Conservation (phyloP, 2,113 vertebrate species). For the Furnarius figulus region DNA sequence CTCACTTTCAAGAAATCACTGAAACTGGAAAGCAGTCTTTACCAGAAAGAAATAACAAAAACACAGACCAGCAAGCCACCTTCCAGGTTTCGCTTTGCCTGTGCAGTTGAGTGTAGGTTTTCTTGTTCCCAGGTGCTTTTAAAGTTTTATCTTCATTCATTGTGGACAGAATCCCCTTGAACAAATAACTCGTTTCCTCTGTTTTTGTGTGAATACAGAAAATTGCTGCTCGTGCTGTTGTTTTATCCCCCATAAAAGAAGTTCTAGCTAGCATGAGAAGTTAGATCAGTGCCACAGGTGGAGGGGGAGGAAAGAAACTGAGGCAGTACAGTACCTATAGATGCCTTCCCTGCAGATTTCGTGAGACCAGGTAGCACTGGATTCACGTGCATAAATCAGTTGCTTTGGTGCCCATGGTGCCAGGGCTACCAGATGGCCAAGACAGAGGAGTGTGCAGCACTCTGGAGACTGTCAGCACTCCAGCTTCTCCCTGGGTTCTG, state of each 20-base stretch:
- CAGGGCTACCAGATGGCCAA: not conserved
- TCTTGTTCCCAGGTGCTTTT: not conserved
- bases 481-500: not conserved
- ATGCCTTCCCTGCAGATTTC: not conserved
- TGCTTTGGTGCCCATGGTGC: not conserved
- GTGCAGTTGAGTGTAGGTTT: not conserved
- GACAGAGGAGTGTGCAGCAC: not conserved
- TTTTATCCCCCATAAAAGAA: not conserved
- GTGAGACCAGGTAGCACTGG: not conserved
- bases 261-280: not conserved
- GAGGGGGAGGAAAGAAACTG: not conserved
- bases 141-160: not conserved
- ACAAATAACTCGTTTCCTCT: not conserved
- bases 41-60: not conserved
- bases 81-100: not conserved
- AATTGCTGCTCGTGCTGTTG: not conserved
- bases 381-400: not conserved
- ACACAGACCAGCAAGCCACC: not conserved
- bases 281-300: not conserved
- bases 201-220: not conserved
- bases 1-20: not conserved
- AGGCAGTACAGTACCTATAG: not conserved
- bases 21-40: not conserved
- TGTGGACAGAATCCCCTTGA: not conserved
- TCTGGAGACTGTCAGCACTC: not conserved